Conservation (phyloP, 2,797 vertebrate species). For the Pteropus rufus region DNA sequence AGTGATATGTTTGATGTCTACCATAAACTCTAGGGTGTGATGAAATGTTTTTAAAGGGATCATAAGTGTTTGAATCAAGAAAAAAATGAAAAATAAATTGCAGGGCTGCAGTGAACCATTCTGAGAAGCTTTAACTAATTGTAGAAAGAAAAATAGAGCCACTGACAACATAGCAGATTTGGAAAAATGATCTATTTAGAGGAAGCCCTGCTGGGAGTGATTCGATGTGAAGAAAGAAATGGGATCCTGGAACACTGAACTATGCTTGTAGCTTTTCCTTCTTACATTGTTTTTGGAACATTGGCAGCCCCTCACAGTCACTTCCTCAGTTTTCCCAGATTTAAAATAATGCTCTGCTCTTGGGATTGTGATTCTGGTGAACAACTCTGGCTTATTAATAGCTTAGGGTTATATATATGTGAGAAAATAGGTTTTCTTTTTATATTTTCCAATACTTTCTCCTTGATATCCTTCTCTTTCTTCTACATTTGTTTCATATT, state of each 20-base stretch:
- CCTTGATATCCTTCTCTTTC: neutral
- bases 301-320: neutral
- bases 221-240: slow-evolving; percentile 21
- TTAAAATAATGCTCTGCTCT: slow-evolving; percentile 16
- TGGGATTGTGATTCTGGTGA: slow-evolving; percentile 28
- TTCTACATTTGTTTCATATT: neutral
- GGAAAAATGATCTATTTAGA: slow-evolving; percentile 61
- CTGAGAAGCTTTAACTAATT: slow-evolving; percentile 68
- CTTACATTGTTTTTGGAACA: neutral
- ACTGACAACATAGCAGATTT: slow-evolving; percentile 55
- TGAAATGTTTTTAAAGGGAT: slow-evolving; percentile 57
- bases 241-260: neutral
- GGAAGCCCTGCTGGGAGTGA: slow-evolving; percentile 51
- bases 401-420: neutral
- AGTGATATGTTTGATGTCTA: neutral
- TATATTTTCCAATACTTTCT: neutral
- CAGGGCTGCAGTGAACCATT: slow-evolving; percentile 24
- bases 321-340: slow-evolving; percentile 14
- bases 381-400: neutral
- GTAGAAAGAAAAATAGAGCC: slow-evolving; percentile 43
- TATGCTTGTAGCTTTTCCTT: neutral
- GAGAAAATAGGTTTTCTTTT: neutral
- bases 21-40: slow-evolving; percentile 33
- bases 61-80: slow-evolving; percentile 38
- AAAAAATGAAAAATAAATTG: slow-evolving; percentile 58